These are phyloP conservation scores for Cinara cedri DNA, from an alignment of 2,888 invertebrate species.

Conservation along the genomic window DNA sequence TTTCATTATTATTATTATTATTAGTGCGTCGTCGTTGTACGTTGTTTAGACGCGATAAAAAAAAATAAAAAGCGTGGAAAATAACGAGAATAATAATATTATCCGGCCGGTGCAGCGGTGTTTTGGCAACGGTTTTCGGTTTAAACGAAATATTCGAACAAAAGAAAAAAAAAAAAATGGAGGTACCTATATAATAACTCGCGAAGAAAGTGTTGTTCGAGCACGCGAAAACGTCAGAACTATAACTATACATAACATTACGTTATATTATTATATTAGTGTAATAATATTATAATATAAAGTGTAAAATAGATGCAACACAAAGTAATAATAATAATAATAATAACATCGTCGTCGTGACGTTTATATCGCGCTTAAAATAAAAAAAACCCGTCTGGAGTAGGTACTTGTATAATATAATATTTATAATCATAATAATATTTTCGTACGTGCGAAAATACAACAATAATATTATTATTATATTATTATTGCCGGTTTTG, in stretches of 20 bases:
- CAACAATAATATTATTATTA: no score
- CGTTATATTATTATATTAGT: neutral
- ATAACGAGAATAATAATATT: neutral
- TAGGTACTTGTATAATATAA: no score
- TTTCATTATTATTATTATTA: no score
- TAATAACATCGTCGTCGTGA: neutral
- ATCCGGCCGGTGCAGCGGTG: neutral
- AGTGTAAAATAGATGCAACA: neutral
- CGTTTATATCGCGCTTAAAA: neutral
- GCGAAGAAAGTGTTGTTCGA: neutral
- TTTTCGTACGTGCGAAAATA: no score
- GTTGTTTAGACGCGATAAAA: slow-evolving; percentile 13
- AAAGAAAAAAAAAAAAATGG: no score
- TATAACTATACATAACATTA: no score
- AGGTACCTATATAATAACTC: neutral
- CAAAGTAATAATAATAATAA: neutral
- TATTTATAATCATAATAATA: neutral
- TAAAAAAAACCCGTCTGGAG: neutral
- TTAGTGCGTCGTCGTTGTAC: neutral
- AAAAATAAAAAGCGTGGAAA: no score
- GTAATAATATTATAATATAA: no score
- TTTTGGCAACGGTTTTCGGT: slow-evolving; percentile 13
- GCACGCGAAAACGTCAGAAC: slow-evolving; percentile 7
- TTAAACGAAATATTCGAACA: no score
- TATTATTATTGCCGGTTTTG: no score